Evolutionary conservation across 2,888 invertebrate species (phyloP), one percentile per base, ranked within the genome.

Genomic region (Temnothorax rugatulus): DNA sequence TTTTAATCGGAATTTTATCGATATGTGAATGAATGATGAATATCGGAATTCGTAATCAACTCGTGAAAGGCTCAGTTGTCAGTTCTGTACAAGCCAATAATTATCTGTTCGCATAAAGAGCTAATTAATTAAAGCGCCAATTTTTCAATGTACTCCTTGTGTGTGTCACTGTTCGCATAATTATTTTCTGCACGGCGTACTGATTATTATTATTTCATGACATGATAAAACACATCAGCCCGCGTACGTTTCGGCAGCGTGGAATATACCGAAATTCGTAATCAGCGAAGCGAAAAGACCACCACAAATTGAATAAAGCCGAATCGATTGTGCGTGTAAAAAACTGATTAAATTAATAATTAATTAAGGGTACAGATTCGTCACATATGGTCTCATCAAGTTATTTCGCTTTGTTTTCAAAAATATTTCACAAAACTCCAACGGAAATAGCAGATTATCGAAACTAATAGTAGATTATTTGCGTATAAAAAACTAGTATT

Each of bases 31-130:
- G 59, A 79, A 47, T 54, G 21, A 85, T 73, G 64, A 25, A 83
- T 57, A 64, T 63, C 77, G 64, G 77, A 76, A 77, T 85, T 59
- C 66, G 69, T 83, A 82, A 85, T 85, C 76, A 83, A 63, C 34
- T 47, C 18, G 64, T 25, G 79, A 69, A 74, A 79, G 61, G 41
- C 68, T 34, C 41, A 44, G 38, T 38, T 64, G 73, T 59, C 59
- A 47, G 44, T 57, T 52, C 13, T 61, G 52, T 71, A 47, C 29
- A 59, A 38, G 59, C 79, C 47, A 57, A 69, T 71, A 81, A 59
- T 71, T 59, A 59, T 73, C 73, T 66, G 54, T 15, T 18, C 5
- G 38, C 47, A 47, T 59, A 47, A 79, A 81, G 73, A 59, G 73
- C 47, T 81, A 81, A 81, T 81, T 81, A 73, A 81, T 81, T 81